These are phyloP conservation scores for Epinotia brunnichana DNA, from an alignment of 2,888 invertebrate species.

Conservation along the genomic window DNA sequence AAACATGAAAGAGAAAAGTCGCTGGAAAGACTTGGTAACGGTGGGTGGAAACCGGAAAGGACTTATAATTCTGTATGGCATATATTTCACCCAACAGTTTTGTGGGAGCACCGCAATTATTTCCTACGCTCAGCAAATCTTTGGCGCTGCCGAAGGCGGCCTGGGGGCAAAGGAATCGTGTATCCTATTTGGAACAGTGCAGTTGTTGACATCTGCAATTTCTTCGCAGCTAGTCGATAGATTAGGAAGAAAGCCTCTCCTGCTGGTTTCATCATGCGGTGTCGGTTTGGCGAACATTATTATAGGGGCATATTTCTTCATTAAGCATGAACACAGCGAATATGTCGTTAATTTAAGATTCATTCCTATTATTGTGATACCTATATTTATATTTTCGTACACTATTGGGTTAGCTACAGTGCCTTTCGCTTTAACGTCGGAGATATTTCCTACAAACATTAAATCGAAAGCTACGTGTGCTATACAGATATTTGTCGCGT, in stretches of 20 bases:
- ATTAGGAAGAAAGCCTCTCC: conserved; percentile 84
- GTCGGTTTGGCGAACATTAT: conserved; percentile 81
- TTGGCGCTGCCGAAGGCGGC: conserved; percentile 79
- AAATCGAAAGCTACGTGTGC: conserved; percentile 86
- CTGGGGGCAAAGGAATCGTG: conserved; percentile 79
- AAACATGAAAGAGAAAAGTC: conserved; percentile 79
- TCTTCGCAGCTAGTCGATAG: conserved; percentile 85
- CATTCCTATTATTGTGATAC: conserved; percentile 84
- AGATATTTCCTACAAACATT: conserved; percentile 86
- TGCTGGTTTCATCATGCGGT: conserved; percentile 83
- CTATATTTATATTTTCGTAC: conserved; percentile 85
- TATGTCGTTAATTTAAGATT: conserved; percentile 77
- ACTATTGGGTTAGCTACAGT: conserved; percentile 86
- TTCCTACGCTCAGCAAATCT: conserved; percentile 85
- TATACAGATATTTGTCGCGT: conserved; percentile 84
- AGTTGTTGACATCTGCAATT: conserved; percentile 81
- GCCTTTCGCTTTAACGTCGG: conserved; percentile 85
- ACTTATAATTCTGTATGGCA: conserved; percentile 82
- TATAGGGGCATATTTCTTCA: conserved; percentile 82
- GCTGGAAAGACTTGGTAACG: conserved; percentile 76
- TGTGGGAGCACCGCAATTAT: conserved; percentile 85
- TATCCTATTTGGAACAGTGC: conserved; percentile 81
- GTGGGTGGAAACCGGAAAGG: conserved; percentile 82
- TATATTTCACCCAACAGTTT: conserved; percentile 86
- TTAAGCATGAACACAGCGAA: conserved; percentile 76